Evolutionary conservation across 2,888 invertebrate species (phyloP).

Genomic region (Phortica okadai): DNA sequence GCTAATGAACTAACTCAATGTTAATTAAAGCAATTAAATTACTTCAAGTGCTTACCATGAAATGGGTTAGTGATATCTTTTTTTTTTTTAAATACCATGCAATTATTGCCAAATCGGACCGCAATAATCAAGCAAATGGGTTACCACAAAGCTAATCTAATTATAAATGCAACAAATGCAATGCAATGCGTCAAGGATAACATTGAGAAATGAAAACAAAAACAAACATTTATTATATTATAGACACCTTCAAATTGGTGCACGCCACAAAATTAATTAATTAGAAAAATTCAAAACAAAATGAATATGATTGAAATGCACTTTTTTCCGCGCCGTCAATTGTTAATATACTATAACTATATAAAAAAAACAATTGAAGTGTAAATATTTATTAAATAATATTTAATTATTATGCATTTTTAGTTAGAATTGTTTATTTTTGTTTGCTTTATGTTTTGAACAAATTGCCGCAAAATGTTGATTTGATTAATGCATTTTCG

Average conservation of each 20-base stretch:
- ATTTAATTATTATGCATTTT: neutral
- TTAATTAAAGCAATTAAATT: no score
- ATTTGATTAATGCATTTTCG: conserved; percentile 36
- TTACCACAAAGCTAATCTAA: neutral
- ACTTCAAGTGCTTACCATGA: no score
- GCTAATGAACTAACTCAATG: no score
- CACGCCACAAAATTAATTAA: conserved; percentile 10
- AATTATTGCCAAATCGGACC: neutral
- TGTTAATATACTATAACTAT: neutral
- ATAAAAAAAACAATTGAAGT: conserved; percentile 29
- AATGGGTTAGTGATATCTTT: no score
- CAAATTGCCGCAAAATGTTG: conserved; percentile 1
- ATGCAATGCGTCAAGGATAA: conserved; percentile 9
- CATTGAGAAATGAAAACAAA: conserved; percentile 6
- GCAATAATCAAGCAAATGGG: conserved; percentile 10
- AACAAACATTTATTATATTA: neutral
- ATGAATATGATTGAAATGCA: no score
- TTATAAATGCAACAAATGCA: conserved; percentile 24
- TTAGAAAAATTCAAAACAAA: neutral
- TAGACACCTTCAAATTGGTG: conserved; percentile 8
- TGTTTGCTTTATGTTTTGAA: neutral
- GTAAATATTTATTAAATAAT: conserved; percentile 11
- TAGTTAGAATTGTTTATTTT: conserved; percentile 1
- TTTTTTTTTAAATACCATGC: neutral
- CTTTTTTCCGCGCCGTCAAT: no score